These are phyloP conservation scores for Staurois parvus DNA, from an alignment of 2,797 vertebrate species.

Conservation along the genomic window DNA sequence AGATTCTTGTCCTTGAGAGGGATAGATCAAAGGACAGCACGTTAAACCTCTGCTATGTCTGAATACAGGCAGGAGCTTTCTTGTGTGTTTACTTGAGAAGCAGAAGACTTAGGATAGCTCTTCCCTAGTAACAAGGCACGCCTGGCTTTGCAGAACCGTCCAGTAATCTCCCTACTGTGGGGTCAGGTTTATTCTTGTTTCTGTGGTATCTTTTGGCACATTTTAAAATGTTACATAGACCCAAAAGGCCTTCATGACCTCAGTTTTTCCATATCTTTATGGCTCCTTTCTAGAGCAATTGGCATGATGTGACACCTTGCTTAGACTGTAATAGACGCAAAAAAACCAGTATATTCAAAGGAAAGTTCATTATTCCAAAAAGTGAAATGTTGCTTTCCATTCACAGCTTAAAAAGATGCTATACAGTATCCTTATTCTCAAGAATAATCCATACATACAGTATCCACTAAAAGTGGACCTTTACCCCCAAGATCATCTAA, in stretches of 20 bases:
- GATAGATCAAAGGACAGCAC: constrained; percentile 2
- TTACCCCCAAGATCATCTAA: no score
- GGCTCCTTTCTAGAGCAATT: no score
- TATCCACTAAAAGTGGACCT: no score
- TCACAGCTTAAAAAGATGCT: no score
- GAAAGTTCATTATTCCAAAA: neutral
- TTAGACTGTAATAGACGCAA: neutral
- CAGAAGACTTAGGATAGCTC: neutral
- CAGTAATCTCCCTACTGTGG: neutral
- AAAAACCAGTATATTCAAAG: neutral
- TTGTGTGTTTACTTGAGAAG: constrained; percentile 13
- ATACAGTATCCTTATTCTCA: no score
- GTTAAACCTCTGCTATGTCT: constrained; percentile 25
- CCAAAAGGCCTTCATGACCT: neutral
- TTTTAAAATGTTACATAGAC: neutral
- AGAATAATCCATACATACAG: no score
- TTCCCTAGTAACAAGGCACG: constrained; percentile 36
- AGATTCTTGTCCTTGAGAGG: neutral
- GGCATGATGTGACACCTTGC: no score
- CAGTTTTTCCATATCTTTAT: neutral
- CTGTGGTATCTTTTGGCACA: neutral
- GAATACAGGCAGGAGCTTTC: constrained; percentile 12
- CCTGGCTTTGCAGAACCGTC: constrained; percentile 6
- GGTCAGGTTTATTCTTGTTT: constrained; percentile 49
- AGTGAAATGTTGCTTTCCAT: no score